Base-by-base conservation (phyloP, 2,888 invertebrate genomes). In the Acronicta aceris region DNA sequence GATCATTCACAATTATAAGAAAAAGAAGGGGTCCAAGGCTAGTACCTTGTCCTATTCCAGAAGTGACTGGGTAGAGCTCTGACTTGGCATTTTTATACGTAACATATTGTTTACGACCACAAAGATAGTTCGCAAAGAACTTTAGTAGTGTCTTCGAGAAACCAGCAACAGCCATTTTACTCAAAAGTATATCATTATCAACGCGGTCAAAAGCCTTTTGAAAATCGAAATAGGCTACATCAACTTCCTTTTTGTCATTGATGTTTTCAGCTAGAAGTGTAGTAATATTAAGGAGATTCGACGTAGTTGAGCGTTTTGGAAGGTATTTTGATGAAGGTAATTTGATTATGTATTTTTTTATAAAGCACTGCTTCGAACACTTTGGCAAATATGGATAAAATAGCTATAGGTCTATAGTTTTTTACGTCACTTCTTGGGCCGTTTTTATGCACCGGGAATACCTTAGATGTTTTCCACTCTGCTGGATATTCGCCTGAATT, bases 21-120 rank as follows among this genome's bases (percentile, higher is more conserved):
- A 48, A 48, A 12, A 36, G 33, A 6, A 48, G 16, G 9, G 42
- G 56, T 8, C 56, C 36, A 6, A 36, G 17, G 38, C 17, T 56
- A 48, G n/a, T 56, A 12, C 47, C 42, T 8, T 59, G 56, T 5
- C 12, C n/a, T 33, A 59, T 42, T 3, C 42, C 27, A 27, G 36
- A 55, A 27, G 9, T 15, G n/a, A 43, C 4, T 0, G 17, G 13
- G 15, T 43, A 56, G n/a, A 1, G 8, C 27, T 56, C 42, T 0
- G 17, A 43, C 4, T 43, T 13, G 3, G 8, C 15, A 17, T 15
- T 16, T 36, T 27, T 5, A 17, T 43, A 36, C 6, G n/a, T 25
- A 2, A 41, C 16, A 16, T 33, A 41, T 47, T 59, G 25, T 15
- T 40, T 45, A 2, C 30, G 21, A 1, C 16, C 17, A 6, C 27